phyloP scores from a whole-genome alignment of 2,113 vertebrate species.

The Microcebus tavaratra region DNA sequence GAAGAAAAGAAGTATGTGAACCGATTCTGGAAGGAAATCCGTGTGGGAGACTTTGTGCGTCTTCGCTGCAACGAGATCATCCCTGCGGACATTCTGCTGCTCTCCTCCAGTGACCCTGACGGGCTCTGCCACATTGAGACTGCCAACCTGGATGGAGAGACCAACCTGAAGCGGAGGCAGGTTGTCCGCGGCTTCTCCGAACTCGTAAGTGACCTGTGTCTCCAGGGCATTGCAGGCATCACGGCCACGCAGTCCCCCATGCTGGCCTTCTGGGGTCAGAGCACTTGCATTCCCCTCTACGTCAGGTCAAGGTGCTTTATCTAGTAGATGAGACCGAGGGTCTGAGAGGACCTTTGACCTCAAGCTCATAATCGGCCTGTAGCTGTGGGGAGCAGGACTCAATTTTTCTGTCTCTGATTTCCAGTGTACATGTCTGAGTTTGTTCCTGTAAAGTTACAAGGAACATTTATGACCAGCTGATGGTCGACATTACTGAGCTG shows the following conservation, averaged over 20 bases:
- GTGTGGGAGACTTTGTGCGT: conserved; percentile 95
- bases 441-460: neutral
- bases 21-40: conserved; percentile 96
- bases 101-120: conserved; percentile 96
- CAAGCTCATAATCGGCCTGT: accelerated
- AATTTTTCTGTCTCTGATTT: neutral
- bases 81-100: conserved; percentile 94
- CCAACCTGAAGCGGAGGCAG: conserved; percentile 96
- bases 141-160: conserved; percentile 97
- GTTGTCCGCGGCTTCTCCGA: conserved; percentile 95
- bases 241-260: accelerated
- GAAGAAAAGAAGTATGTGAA: conserved; percentile 90
- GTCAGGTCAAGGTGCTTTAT: neutral
- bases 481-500: neutral
- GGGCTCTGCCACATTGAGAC: conserved; percentile 98
- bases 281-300: neutral
- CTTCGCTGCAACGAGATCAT: conserved; percentile 97
- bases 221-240: accelerated
- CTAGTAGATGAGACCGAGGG: neutral
- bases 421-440: neutral
- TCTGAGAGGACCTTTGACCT: neutral
- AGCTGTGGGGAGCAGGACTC: accelerated
- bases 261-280: accelerated
- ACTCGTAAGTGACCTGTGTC: conserved; percentile 87
- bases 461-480: neutral